Conservation (phyloP, 2,113 vertebrate genomes). For the Protomyctophum bolini region DNA sequence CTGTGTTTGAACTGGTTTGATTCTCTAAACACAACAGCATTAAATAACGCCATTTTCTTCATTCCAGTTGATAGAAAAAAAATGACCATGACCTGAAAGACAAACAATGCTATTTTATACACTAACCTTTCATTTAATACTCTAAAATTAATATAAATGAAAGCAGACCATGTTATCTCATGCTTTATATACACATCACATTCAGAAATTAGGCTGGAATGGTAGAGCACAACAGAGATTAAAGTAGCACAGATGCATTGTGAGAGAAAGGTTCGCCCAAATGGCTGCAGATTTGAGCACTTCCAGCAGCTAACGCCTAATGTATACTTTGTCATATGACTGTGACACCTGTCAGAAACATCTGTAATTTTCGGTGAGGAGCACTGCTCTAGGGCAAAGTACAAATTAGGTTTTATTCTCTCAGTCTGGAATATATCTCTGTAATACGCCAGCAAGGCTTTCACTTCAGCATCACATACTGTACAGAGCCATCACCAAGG, state of each 20-base stretch:
- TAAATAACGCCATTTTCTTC: constrained; percentile 63
- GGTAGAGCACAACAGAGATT: constrained; percentile 15
- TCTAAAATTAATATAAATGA: constrained; percentile 60
- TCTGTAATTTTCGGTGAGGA: not conserved
- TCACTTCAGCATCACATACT: constrained; percentile 29
- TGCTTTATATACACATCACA: constrained; percentile 75
- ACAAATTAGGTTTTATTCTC: not conserved
- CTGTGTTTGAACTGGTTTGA: constrained; percentile 46
- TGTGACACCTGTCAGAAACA: too few relatives aligned
- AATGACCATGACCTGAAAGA: constrained; percentile 52
- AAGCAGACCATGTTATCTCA: constrained; percentile 67
- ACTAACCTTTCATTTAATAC: constrained; percentile 63
- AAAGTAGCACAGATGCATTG: constrained; percentile 10
- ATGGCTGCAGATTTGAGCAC: constrained; percentile 6
- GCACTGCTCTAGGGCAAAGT: constrained; percentile 13
- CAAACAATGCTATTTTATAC: constrained; percentile 40
- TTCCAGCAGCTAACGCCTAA: too few relatives aligned
- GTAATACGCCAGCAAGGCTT: constrained; percentile 22
- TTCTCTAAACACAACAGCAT: constrained; percentile 63
- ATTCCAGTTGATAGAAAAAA: constrained; percentile 58
- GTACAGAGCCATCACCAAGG: constrained; percentile 42
- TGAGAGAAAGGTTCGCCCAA: constrained; percentile 18
- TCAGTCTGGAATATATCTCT: not conserved
- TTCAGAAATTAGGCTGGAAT: constrained; percentile 59
- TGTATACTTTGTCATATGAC: too few relatives aligned